Conservation (phyloP, 1,140 invertebrate species). For the Bicyclus anynana region DNA sequence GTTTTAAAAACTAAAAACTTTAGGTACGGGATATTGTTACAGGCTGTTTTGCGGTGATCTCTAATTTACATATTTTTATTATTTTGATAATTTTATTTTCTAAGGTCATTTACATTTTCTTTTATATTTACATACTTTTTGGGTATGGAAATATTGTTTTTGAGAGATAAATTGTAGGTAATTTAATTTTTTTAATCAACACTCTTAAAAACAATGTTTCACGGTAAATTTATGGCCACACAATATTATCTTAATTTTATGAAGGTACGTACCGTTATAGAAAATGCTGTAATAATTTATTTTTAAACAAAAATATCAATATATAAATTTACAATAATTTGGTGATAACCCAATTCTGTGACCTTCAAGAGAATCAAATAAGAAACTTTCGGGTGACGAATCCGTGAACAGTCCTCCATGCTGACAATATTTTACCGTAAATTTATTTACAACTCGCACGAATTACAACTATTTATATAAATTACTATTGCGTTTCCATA, state of each 20-base stretch:
- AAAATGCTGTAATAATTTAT: slow-evolving; percentile 47
- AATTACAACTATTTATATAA: slow-evolving; percentile 67
- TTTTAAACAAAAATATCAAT: slow-evolving; percentile 33
- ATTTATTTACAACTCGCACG: slow-evolving; percentile 63
- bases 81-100: slow-evolving; percentile 51
- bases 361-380: slow-evolving; percentile 34
- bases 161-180: slow-evolving; percentile 4
- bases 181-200: slow-evolving; percentile 13
- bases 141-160: slow-evolving; percentile 30
- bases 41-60: slow-evolving; percentile 61
- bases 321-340: slow-evolving; percentile 34
- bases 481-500: slow-evolving; percentile 75
- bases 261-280: slow-evolving; percentile 53
- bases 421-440: slow-evolving; percentile 44
- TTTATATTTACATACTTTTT: slow-evolving; percentile 62
- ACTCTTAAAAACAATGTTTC: slow-evolving; percentile 43
- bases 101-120: slow-evolving; percentile 66
- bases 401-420: slow-evolving; percentile 47
- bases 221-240: slow-evolving; percentile 65
- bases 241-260: slow-evolving; percentile 66
- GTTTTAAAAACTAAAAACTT: slow-evolving; percentile 74
- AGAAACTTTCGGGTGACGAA: slow-evolving; percentile 36
- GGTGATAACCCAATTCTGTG: slow-evolving; percentile 42
- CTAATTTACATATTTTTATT: slow-evolving; percentile 66
- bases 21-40: slow-evolving; percentile 71